Evolutionary conservation across 1,140 invertebrate species (phyloP), one percentile per base, ranked within the genome.

Genomic region (Bombus picipes): DNA sequence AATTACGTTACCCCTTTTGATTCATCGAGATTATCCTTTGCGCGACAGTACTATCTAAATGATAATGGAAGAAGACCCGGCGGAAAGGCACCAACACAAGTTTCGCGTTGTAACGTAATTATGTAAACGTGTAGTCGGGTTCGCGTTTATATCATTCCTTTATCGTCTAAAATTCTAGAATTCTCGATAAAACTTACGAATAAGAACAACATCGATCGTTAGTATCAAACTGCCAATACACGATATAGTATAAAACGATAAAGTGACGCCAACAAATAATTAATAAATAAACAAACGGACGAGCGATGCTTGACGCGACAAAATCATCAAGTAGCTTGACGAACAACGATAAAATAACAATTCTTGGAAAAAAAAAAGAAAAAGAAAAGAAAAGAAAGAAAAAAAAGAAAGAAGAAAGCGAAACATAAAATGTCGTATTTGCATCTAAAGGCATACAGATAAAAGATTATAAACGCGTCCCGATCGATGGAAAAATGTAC

Each of bases 21-120:
- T 70, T 70, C 34, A 18, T 59, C 37, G 8, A 59, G 68, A 66
- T 37, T 79, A 25, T 68, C 32, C 12, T 43, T 39, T 13, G 15
- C 79, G 73, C 22, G 82, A 41, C 37, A 22, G 47, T 65, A 25
- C 9, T 66, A 57, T 89, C 75, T 87, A 89, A 89, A 89, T 79
- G 76, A 86, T 53, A 79, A 88, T 87, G 83, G 86, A 88, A 91
- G 86, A 88, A 92, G 88, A 87, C 91, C 88, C 89, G 89, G 87
- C 86, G 89, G 91, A 91, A 94, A 94, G 93, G 92, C 91, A 94
- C 92, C 91, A 86, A 93, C 88, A 90, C 88, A 90, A 92, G 91
- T 87, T 92, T 90, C 65, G 73, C 88, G 77, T 91, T 85, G 41
- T 75, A 82, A 85, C 68, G 62, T 73, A 75, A 82, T 86, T 53